A percentile compares a stretch with the other conserved stretches of the same genome.
phyloP scores from a whole-genome alignment of 2,888 invertebrate species.

The Melanophora roralis region DNA sequence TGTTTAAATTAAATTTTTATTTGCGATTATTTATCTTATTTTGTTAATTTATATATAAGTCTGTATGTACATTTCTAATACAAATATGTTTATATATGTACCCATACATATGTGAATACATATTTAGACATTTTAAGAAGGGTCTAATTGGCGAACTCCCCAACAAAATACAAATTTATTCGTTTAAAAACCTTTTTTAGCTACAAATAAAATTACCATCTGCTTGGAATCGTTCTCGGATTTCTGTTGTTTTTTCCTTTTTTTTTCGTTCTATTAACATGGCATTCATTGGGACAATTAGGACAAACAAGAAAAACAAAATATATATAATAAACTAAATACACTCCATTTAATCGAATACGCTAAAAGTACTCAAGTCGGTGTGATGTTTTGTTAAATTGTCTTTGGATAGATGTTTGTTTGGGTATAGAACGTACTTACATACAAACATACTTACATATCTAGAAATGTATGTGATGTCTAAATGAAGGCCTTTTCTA shows the following conservation, averaged over 20 bases:
- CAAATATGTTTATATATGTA: too few species aligned
- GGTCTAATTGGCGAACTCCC: constrained; percentile 11
- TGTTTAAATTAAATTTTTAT: too few species aligned
- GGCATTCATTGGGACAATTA: constrained; percentile 30
- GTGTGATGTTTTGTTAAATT: constrained; percentile 13
- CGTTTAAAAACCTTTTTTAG: background rate
- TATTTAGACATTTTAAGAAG: background rate
- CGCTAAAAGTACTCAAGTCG: constrained; percentile 10
- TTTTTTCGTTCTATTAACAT: constrained; percentile 7
- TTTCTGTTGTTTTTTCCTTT: background rate
- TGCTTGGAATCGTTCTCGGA: constrained; percentile 34
- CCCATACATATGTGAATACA: too few species aligned
- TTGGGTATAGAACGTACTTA: background rate
- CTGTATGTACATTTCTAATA: too few species aligned
- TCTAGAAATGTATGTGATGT: background rate
- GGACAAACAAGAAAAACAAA: constrained; percentile 14
- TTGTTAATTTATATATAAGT: too few species aligned
- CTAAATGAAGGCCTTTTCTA: constrained; percentile 19
- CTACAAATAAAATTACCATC: constrained; percentile 15
- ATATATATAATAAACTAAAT: background rate
- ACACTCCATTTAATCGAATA: constrained; percentile 36
- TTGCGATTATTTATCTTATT: too few species aligned
- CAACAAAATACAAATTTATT: background rate
- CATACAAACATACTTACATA: background rate
- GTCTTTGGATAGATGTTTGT: background rate